Percentiles rank a stretch among this genome's conserved stretches.
phyloP scores from a whole-genome alignment of 2,888 invertebrate species.

The Graphium colonna region DNA sequence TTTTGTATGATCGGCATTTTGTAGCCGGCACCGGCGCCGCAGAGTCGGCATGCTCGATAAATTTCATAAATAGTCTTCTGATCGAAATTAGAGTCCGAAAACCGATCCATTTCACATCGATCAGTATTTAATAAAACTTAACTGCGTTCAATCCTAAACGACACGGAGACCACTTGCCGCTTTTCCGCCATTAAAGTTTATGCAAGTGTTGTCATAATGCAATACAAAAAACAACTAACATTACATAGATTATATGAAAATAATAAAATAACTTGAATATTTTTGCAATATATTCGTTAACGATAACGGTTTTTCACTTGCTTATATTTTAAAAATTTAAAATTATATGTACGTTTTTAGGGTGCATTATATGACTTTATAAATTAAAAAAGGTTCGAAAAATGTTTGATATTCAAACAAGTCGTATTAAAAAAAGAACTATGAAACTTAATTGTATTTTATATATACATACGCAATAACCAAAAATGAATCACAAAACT shows the following conservation, averaged over 20 bases:
- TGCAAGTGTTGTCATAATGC: slow-evolving; percentile 11
- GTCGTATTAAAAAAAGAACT: too few relatives aligned
- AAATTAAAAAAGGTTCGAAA: too few relatives aligned
- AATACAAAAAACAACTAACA: background rate
- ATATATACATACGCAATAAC: too few relatives aligned
- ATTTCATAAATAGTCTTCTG: slow-evolving; percentile 65
- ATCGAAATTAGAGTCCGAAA: slow-evolving; percentile 46
- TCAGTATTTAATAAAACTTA: slow-evolving; percentile 4
- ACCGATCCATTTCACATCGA: slow-evolving; percentile 47
- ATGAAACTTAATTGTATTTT: too few relatives aligned
- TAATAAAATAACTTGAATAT: too few relatives aligned
- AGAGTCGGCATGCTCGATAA: slow-evolving; percentile 69
- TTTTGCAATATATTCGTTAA: too few relatives aligned
- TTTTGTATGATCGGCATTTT: slow-evolving; percentile 75
- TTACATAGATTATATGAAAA: background rate
- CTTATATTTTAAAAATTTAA: too few relatives aligned
- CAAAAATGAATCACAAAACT: too few relatives aligned
- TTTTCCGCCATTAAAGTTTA: slow-evolving; percentile 12
- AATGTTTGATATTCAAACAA: too few relatives aligned
- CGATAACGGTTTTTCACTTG: too few relatives aligned
- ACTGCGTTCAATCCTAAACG: background rate
- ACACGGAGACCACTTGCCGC: slow-evolving; percentile 3
- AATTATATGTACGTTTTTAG: too few relatives aligned
- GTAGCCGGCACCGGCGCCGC: slow-evolving; percentile 72
- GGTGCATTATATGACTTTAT: too few relatives aligned